Evolutionary conservation across 2,888 invertebrate species (phyloP).

Genomic region (Nemoura dubitans): DNA sequence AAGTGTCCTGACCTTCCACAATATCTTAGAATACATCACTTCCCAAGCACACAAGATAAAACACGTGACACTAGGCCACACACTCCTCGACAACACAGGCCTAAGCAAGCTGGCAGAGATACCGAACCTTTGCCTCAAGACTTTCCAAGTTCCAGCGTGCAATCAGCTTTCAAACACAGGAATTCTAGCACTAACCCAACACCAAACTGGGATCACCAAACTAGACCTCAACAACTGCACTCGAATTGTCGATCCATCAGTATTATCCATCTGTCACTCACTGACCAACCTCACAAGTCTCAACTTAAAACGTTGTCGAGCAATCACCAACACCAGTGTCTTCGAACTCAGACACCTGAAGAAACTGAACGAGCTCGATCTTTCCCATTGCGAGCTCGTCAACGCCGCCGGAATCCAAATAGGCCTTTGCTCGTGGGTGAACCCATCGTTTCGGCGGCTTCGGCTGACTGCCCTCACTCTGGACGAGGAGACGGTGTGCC

Average conservation of each 20-base stretch:
- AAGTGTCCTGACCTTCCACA: constrained; percentile 76
- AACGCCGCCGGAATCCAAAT: constrained; percentile 68
- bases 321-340: constrained; percentile 71
- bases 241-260: constrained; percentile 71
- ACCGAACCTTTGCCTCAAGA: constrained; percentile 63
- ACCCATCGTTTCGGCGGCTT: constrained; percentile 43
- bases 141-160: constrained; percentile 66
- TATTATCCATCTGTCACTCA: constrained; percentile 68
- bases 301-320: constrained; percentile 71
- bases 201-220: constrained; percentile 66
- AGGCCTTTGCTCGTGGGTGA: constrained; percentile 46
- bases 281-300: constrained; percentile 68
- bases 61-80: constrained; percentile 71
- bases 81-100: constrained; percentile 72
- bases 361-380: constrained; percentile 68
- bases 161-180: constrained; percentile 71
- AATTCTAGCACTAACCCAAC: constrained; percentile 64
- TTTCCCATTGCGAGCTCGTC: constrained; percentile 74
- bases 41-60: constrained; percentile 66
- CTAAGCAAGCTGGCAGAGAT: constrained; percentile 66
- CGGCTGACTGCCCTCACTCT: constrained; percentile 57
- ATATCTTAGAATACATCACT: constrained; percentile 68
- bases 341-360: constrained; percentile 65
- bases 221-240: constrained; percentile 73
- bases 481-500: constrained; percentile 69